phyloP scores from a whole-genome alignment of 2,797 vertebrate species.

The Spinus pinus region DNA sequence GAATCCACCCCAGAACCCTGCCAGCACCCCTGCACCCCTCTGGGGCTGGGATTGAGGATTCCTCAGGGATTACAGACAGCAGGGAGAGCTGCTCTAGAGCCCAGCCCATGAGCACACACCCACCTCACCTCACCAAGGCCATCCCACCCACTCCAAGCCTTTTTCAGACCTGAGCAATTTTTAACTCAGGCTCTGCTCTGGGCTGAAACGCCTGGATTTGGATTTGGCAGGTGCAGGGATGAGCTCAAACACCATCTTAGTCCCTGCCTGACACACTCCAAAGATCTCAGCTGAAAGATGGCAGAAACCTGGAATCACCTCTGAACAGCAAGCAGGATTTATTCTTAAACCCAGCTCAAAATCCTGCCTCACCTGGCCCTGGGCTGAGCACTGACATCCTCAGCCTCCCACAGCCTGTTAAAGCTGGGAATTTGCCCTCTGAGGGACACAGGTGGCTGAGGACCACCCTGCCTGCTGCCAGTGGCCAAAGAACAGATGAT shows the following conservation, averaged over 20 bases:
- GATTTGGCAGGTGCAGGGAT: neutral
- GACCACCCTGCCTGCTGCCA: neutral
- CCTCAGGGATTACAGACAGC: neutral
- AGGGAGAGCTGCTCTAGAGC: neutral
- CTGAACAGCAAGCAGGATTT: neutral
- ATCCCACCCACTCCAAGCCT: neutral
- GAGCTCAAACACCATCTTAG: neutral
- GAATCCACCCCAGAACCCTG: neutral
- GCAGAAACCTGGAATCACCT: neutral
- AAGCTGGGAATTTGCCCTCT: neutral
- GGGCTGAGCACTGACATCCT: neutral
- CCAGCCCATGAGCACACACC: neutral
- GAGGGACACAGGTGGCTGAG: fast-evolving
- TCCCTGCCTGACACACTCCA: neutral
- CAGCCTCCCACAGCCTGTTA: neutral
- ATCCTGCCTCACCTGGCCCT: neutral
- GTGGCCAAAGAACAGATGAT: neutral
- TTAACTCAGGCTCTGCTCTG: fast-evolving
- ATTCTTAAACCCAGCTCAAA: neutral
- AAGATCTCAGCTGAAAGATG: neutral
- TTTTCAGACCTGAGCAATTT: fast-evolving
- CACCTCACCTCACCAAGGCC: neutral
- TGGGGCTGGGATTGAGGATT: neutral
- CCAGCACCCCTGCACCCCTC: neutral
- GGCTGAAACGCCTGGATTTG: neutral